Evolutionary conservation across 2,113 vertebrate species (phyloP).

Genomic region (Syngnathus typhle): DNA sequence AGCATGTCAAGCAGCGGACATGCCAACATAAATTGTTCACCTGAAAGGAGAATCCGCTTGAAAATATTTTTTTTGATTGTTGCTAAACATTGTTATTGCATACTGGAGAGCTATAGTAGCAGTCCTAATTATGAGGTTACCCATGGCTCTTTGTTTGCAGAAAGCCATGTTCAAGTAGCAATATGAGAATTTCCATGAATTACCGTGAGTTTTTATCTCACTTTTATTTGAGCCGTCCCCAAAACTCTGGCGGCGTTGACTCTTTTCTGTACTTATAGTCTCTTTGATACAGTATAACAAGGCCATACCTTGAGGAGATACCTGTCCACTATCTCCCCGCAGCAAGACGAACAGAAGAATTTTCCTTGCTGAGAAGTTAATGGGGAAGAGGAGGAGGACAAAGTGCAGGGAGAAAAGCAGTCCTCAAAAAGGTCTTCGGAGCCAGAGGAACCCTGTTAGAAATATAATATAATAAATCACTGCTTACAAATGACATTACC

Average conservation of each 20-base stretch:
- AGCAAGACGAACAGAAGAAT: conserved; percentile 82
- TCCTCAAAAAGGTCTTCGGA: conserved; percentile 63
- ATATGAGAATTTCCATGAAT: background rate
- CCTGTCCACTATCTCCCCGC: conserved; percentile 88
- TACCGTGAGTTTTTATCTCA: too few species aligned
- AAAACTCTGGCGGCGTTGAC: too few species aligned
- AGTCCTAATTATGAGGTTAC: background rate
- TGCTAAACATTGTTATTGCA: background rate
- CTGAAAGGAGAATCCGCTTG: conserved; percentile 49
- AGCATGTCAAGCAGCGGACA: conserved; percentile 91
- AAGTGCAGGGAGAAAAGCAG: conserved; percentile 52
- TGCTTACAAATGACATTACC: background rate
- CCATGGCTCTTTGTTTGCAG: background rate
- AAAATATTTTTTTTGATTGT: background rate
- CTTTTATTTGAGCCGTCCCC: too few species aligned
- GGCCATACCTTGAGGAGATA: conserved; percentile 88
- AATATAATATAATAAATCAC: background rate
- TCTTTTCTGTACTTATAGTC: too few species aligned
- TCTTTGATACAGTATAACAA: background rate
- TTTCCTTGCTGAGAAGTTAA: conserved; percentile 72
- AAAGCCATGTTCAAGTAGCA: background rate
- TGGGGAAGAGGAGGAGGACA: conserved; percentile 76
- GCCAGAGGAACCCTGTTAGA: conserved; percentile 56
- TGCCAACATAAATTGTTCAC: conserved; percentile 97
- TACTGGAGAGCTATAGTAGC: background rate